Conservation (phyloP, 2,113 vertebrate species). For the Chitala chitala region DNA sequence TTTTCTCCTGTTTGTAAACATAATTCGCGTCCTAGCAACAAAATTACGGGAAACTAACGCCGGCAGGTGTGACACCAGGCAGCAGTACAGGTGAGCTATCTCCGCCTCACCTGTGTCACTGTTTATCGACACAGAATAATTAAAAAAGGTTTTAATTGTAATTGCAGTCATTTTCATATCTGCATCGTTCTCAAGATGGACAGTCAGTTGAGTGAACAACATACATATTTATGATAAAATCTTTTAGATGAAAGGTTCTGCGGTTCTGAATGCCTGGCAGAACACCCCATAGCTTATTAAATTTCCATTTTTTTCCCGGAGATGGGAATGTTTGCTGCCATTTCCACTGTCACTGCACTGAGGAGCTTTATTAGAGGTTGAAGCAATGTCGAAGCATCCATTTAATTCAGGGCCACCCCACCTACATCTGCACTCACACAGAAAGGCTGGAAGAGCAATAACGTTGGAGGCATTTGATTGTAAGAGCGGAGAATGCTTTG, state of each 20-base stretch:
- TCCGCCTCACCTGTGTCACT: no score
- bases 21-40: constrained; percentile 69
- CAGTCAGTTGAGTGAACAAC: background rate
- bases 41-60: constrained; percentile 71
- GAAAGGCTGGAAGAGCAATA: background rate
- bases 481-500: background rate
- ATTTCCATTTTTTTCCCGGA: no score
- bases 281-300: no score
- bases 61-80: constrained; percentile 67
- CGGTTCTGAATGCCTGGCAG: background rate
- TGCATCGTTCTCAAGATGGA: background rate
- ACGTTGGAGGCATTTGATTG: background rate
- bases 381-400: no score
- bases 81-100: constrained; percentile 69
- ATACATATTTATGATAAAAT: background rate
- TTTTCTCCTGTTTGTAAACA: constrained; percentile 70
- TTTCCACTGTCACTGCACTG: no score
- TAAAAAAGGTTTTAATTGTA: no score
- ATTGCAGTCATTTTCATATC: no score
- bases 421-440: background rate
- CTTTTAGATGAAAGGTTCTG: background rate
- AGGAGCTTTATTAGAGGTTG: no score
- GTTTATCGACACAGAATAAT: no score
- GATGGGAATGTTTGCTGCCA: no score
- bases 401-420: no score